Conservation (phyloP, 2,888 invertebrate species). For the Yponomeuta plumbellus region DNA sequence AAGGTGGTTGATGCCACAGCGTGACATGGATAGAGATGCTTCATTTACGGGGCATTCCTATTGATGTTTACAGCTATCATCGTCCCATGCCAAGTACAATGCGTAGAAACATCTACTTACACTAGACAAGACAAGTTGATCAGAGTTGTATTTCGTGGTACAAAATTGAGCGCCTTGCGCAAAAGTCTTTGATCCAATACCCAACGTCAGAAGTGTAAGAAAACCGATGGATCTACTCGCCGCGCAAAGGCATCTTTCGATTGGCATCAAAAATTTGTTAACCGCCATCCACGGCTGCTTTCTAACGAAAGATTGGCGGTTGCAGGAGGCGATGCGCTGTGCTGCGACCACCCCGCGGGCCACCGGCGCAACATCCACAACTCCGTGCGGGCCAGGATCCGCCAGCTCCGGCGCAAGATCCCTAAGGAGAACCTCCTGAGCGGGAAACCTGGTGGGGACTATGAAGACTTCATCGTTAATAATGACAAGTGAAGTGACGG, state of each 20-base stretch:
- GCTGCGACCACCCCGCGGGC: conserved; percentile 48
- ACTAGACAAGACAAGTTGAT: too few relatives aligned
- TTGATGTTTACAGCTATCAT: too few relatives aligned
- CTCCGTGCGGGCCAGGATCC: conserved; percentile 46
- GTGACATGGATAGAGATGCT: not conserved
- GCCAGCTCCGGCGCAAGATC: conserved; percentile 38
- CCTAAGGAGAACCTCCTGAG: conserved; percentile 58
- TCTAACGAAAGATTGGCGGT: conserved; percentile 47
- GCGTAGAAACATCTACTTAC: too few relatives aligned
- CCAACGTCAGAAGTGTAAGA: too few relatives aligned
- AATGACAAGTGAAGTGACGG: conserved; percentile 44
- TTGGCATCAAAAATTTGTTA: not conserved
- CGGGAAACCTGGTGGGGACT: conserved; percentile 48
- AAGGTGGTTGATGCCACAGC: not conserved
- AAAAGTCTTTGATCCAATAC: too few relatives aligned
- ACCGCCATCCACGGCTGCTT: conserved; percentile 12
- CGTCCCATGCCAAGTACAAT: too few relatives aligned
- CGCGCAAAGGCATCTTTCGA: not conserved
- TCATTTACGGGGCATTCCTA: too few relatives aligned
- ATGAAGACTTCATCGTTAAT: conserved; percentile 64
- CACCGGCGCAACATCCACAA: conserved; percentile 57
- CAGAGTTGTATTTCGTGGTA: too few relatives aligned
- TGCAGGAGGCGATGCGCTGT: conserved; percentile 65
- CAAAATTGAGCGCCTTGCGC: too few relatives aligned
- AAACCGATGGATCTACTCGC: not conserved